Base-by-base conservation (phyloP, 2,113 vertebrate genomes). In the Willisornis vidua region DNA sequence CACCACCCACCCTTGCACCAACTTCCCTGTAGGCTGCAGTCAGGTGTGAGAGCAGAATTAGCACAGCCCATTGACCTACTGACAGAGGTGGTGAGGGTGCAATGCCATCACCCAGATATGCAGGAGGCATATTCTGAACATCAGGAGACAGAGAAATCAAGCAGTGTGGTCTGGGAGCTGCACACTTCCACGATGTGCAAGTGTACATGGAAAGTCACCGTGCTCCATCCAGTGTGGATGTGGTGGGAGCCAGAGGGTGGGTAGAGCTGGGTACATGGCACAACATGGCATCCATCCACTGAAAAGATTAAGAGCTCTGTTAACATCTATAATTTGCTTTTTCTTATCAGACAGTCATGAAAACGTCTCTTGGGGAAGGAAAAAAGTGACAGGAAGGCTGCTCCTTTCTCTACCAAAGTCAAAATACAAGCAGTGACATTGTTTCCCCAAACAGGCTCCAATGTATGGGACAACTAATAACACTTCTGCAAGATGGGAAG, bases 141-240 rank as follows among this genome's bases (percentile, higher is more conserved):
- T 73, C 58, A 87, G 43, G 45, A 92, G 70, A 25, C 20, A 39
- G 33, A 61, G 70, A 39, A 77, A 49, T 8, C 48, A 31, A 68
- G 11, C 68, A 22, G 19, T 1, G 4, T 0, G 0, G 18, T 7
- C 48, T 33, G 43, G 20, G 43, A 90, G 43, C 63, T 33, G 58
- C 4, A 6, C 88, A 77, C 4, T 54, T 63, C 33, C 16, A 2
- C 20, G 10, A 1, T 12, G 19, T 14, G 1, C 25, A 48, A 14
- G 23, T 3, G 55, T 7, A 5, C 10, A 0, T 2, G 12, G 89
- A 39, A 29, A 73, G 45, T 9, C 48, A 39, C 13, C 0, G 0
- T 0, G 3, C 33, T 66, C 55, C 65, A 29, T 35, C 52, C 81
- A 39, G 0, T 2, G 2, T 4, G 26, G 29, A 31, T n/a, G 62